Percentiles rank a stretch among this genome's conserved stretches.
phyloP scores from a whole-genome alignment of 2,797 vertebrate species.

The Anableps anableps region DNA sequence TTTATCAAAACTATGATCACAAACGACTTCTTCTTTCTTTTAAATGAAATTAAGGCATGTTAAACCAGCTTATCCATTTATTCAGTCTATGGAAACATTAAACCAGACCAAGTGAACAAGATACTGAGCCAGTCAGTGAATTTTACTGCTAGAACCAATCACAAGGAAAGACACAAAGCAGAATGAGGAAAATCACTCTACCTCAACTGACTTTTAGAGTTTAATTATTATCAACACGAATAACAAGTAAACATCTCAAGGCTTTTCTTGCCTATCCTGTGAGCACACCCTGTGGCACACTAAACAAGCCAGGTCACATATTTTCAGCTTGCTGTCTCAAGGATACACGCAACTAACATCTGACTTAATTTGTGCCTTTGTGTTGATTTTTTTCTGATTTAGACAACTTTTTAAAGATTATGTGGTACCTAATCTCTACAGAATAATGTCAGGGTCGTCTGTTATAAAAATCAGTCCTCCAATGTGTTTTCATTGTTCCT shows the following conservation, averaged over 20 bases:
- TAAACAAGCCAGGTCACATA: slow-evolving; percentile 35
- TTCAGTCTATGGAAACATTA: background rate
- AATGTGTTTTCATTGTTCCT: background rate
- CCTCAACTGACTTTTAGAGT: background rate
- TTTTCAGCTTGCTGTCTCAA: background rate
- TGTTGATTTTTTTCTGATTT: background rate
- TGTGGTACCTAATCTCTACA: background rate
- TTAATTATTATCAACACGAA: background rate
- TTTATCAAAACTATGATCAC: background rate
- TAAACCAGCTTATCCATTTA: background rate
- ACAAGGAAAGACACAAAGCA: background rate
- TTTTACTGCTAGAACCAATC: background rate
- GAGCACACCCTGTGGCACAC: background rate
- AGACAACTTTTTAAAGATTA: background rate
- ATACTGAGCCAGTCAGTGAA: background rate
- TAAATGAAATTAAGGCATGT: background rate
- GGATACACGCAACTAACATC: background rate
- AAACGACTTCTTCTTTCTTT: background rate
- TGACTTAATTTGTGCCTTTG: background rate
- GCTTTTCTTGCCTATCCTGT: background rate
- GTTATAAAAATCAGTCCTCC: background rate
- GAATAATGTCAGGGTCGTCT: background rate
- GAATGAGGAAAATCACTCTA: background rate
- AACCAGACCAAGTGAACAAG: background rate
- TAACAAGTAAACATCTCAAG: background rate